Evolutionary conservation across 2,797 vertebrate genomes (phyloP).

Genomic region (Urosaurus nigricauda): DNA sequence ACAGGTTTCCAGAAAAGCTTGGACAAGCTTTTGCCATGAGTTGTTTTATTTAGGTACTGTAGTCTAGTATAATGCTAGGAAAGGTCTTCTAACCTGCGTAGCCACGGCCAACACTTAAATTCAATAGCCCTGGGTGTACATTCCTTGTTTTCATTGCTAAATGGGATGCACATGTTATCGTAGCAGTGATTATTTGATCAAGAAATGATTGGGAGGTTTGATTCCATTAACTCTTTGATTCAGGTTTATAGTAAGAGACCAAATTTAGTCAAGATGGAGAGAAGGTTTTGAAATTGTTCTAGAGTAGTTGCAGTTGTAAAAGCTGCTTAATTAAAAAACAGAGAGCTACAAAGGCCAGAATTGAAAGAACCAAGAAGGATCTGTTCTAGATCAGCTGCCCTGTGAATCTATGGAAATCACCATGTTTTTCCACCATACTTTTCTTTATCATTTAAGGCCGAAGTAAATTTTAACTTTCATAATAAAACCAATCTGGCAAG

Average conservation of each 20-base stretch:
- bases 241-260: background rate
- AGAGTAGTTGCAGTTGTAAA: background rate
- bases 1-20: background rate
- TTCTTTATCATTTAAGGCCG: background rate
- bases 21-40: background rate
- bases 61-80: background rate
- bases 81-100: background rate
- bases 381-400: background rate
- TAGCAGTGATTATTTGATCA: constrained; percentile 2
- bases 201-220: constrained; percentile 5
- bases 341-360: background rate
- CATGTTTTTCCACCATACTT: background rate
- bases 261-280: background rate
- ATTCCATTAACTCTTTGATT: constrained; percentile 4
- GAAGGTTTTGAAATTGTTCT: background rate
- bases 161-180: background rate
- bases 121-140: background rate
- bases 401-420: background rate
- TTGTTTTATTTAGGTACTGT: background rate
- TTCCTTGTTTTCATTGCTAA: background rate
- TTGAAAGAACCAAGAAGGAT: background rate
- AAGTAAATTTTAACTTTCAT: background rate
- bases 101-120: background rate
- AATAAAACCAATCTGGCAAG: background rate
- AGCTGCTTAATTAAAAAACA: background rate